Evolutionary conservation across 2,888 invertebrate species (phyloP), one percentile per base, ranked within the genome.

Genomic region (Psylliodes chrysocephalus): DNA sequence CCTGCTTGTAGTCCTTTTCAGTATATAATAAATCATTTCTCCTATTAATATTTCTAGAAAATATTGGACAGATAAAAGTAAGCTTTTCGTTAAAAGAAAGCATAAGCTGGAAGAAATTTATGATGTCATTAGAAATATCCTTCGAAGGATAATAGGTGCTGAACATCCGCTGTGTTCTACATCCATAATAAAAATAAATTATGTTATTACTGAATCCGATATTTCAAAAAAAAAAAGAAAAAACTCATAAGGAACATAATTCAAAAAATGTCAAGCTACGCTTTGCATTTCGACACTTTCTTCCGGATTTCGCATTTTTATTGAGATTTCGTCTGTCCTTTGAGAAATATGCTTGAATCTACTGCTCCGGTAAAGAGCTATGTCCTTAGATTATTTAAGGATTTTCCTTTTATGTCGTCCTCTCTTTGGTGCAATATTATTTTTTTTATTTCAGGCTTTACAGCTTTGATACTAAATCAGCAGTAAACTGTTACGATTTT

Each of bases 291-390:
- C 55, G 44, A 42, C 55, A 46, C 25, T 19, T 30, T 33, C 33
- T 55, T 44, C 55, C 4, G 33, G 18, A 42, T 55, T 55, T 55
- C 28, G 15, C 12, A 44, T 55, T 46, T 30, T 46, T 55, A 55
- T 55, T 30, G 44, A 55, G 55, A 44, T 42, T 55, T 15, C 25
- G 22, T 35, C 18, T 40, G 18, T 53, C 38, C 18, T 53, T 35
- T 53, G 35, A 53, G 35, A 53, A 53, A 35, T 40, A n/a, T 40
- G 40, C 6, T n/a, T 35, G 35, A 35, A 12, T 35, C 10, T n/a
- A 17, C 6, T 15, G 40, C 40, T 12, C 14, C 12, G 10, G 10
- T 12, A 40, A 40, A 17, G 40, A n/a, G 12, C 7, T 12, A 7
- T n/a, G 40, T 40, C 22, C 40, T 40, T 40, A n/a, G 10, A 38